Base-by-base conservation (phyloP, 2,888 invertebrate species). In the Catocala fraxini region DNA sequence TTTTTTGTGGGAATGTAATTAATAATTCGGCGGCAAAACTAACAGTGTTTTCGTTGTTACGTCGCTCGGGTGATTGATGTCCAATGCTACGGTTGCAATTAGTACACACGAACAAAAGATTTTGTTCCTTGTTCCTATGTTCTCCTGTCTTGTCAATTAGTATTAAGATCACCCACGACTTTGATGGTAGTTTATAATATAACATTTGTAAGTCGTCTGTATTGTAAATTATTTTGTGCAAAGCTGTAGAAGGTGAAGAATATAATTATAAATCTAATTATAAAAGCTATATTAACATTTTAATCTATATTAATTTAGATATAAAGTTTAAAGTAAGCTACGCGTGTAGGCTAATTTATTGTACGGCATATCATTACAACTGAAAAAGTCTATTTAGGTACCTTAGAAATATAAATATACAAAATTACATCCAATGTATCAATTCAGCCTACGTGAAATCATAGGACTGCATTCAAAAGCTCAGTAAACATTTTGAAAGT, bases 11-110 rank as follows among this genome's bases (percentile, higher is more conserved):
- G 91, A 92, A 93, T 92, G 94, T 94, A 94, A 94, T 94, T 94
- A 94, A 94, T 94, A 94, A 94, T 94, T 94, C 93, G 92, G 94
- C 94, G 94, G 94, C 93, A 94, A 94, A 94, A 94, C 94, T 94
- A 94, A 94, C 94, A 94, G 94, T 94, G 94, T 94, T 94, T 93
- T 93, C 88, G 93, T 92, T 91, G 89, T 88, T 83, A 82, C 86
- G 86, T 86, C 88, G 80, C 78, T 78, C 67, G 70, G 52, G 84
- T 93, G 93, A 94, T 93, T 92, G 92, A 94, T 93, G 92, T 80
- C 69, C 78, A 77, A 70, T 68, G 79, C 69, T 77, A 77, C 79
- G 70, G 81, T 76, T 71, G 81, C 87, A 86, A 89, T 91, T 91
- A 89, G 88, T 77, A 81, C 69, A 13, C 46, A 57, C 60, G 48